Base-by-base conservation (phyloP, 2,113 vertebrate species). In the Pardalotus punctatus region DNA sequence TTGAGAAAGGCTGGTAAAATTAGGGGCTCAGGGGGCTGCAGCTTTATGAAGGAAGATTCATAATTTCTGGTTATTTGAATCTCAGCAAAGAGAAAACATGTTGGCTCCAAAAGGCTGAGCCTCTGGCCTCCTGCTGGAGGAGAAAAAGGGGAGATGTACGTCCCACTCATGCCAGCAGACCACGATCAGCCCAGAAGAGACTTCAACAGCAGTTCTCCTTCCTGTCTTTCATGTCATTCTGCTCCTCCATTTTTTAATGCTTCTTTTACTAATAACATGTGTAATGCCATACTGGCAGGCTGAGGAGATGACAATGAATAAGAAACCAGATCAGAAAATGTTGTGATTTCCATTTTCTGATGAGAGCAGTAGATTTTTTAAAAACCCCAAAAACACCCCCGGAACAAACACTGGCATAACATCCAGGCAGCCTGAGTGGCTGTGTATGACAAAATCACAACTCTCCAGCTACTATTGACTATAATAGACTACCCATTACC, bases 301-400 rank as follows among this genome's bases (percentile, higher is more conserved):
- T 54, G 33, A 70, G 45, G n/a, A 92, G 28, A 74, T 13, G 19
- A 61, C 31, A 88, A 27, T 15, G 64, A 90, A 7, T 56, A 76
- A 93, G 73, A 85, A 73, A 88, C 31, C 14, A 47, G 33, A 94
- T 20, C 33, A 88, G 66, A 58, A 92, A 73, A 86, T 24, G 10
- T 7, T 92, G 48, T 36, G 43, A 86, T 80, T 86, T 89, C 90
- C 36, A 50, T 40, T 53, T 94, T 64, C 65, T 70, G 22, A 15
- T 10, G 6, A 91, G 85, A 91, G 14, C 12, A 16, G 22, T 69
- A 47, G 40, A 79, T 82, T 81, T 79, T 82, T 81, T 79, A 87
- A 40, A 38, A 45, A 31, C 15, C 20, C 7, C n/a, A 43, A 43
- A 43, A 16, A 43, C 45, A 56, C 0, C 1, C 2, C 4, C 17